Conservation (phyloP, 1,140 invertebrate genomes). For the Anastatus disparis region DNA sequence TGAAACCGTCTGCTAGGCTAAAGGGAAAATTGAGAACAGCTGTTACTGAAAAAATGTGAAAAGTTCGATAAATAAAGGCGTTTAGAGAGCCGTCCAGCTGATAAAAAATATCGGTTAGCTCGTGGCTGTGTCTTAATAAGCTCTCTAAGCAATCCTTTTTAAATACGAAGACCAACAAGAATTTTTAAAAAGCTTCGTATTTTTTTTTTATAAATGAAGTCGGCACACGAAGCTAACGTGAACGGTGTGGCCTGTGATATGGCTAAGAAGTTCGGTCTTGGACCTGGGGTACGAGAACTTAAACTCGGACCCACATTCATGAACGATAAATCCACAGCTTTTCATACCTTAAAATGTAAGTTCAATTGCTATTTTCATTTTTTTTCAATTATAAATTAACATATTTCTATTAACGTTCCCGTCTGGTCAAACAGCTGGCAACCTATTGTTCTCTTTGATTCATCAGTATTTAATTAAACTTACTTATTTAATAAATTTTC, state of each 20-base stretch:
- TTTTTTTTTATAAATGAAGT: slow-evolving; percentile 21
- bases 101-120: not conserved
- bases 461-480: no score
- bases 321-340: slow-evolving; percentile 76
- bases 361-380: no score
- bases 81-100: slow-evolving; percentile 4
- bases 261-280: slow-evolving; percentile 80
- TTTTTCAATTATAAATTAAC: no score
- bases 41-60: slow-evolving; percentile 42
- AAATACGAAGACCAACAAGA: no score
- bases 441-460: slow-evolving; percentile 4
- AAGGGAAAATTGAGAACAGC: slow-evolving; percentile 41
- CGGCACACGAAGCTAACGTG: slow-evolving; percentile 24
- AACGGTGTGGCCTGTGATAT: slow-evolving; percentile 59
- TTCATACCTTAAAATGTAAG: slow-evolving; percentile 91
- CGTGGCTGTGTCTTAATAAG: not conserved
- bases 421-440: slow-evolving; percentile 16
- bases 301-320: slow-evolving; percentile 86
- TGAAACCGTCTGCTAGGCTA: slow-evolving; percentile 44
- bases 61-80: not conserved
- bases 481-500: no score
- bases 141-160: slow-evolving; percentile 1
- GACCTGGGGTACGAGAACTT: slow-evolving; percentile 78
- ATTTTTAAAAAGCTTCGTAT: not conserved
- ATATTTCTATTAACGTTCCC: not conserved